Conservation (phyloP, 2,888 invertebrate species). For the Deladenus siricidicola region DNA sequence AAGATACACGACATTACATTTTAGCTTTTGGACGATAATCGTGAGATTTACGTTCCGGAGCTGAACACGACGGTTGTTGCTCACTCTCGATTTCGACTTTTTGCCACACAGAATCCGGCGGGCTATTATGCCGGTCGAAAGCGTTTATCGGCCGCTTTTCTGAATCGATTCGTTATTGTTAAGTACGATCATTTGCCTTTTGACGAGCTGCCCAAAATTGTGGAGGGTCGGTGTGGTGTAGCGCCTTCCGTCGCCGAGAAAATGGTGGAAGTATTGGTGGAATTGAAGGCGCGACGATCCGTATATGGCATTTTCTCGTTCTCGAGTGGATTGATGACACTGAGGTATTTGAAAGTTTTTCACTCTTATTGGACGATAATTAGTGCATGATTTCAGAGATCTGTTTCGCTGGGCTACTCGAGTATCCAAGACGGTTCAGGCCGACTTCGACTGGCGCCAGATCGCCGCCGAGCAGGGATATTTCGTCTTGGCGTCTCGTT, state of each 20-base stretch:
- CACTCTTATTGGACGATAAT: not conserved
- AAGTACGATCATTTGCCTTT: conserved; percentile 54
- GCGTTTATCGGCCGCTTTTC: conserved; percentile 83
- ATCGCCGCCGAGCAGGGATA: conserved; percentile 89
- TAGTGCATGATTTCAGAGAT: conserved; percentile 15
- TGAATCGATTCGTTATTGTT: conserved; percentile 91
- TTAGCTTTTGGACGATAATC: conserved; percentile 66
- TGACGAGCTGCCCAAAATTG: conserved; percentile 66
- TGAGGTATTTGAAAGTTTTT: conserved; percentile 21
- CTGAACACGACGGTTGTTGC: conserved; percentile 86
- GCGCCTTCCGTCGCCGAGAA: conserved; percentile 36
- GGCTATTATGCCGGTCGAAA: conserved; percentile 85
- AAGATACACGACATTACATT: conserved; percentile 13
- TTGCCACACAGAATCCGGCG: conserved; percentile 98
- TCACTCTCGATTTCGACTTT: conserved; percentile 86
- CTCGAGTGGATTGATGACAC: conserved; percentile 46
- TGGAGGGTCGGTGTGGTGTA: conserved; percentile 37
- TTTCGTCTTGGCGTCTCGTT: conserved; percentile 82
- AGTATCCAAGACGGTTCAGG: conserved; percentile 11
- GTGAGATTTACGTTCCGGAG: conserved; percentile 94
- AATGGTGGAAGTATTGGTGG: conserved; percentile 45
- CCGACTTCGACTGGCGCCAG: conserved; percentile 58
- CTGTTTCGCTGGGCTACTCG: conserved; percentile 46
- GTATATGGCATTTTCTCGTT: conserved; percentile 43
- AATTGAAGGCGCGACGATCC: conserved; percentile 30